These are phyloP conservation scores for Drosophila subquinaria DNA, from an alignment of 2,888 invertebrate species.

Conservation along the genomic window DNA sequence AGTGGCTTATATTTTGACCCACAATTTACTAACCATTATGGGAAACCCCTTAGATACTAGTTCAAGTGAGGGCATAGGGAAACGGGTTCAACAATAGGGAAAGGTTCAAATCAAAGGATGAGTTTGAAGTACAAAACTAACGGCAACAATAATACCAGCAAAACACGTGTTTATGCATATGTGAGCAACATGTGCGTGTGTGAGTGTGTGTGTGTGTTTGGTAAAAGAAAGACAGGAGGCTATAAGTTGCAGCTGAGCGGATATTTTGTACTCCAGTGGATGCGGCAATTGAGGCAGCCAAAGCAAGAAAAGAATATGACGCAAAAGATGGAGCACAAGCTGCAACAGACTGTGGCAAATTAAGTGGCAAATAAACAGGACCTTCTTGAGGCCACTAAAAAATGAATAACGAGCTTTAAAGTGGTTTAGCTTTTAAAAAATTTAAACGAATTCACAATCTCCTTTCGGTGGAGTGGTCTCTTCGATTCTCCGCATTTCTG, in stretches of 20 bases:
- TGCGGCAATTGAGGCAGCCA: slow-evolving; percentile 57
- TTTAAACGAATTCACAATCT: slow-evolving; percentile 49
- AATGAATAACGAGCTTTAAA: slow-evolving; percentile 76
- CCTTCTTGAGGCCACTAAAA: slow-evolving; percentile 68
- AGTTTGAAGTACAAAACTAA: slow-evolving; percentile 25
- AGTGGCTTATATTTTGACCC: neutral
- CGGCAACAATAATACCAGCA: slow-evolving; percentile 42
- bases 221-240: neutral
- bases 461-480: neutral
- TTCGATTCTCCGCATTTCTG: neutral
- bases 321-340: slow-evolving; percentile 8
- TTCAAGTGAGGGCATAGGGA: slow-evolving; percentile 2
- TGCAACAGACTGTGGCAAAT: slow-evolving; percentile 76
- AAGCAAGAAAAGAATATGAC: slow-evolving; percentile 2
- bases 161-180: slow-evolving; percentile 74
- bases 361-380: slow-evolving; percentile 81
- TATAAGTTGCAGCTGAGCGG: slow-evolving; percentile 76
- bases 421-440: slow-evolving; percentile 58
- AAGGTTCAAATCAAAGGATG: slow-evolving; percentile 24
- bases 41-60: neutral
- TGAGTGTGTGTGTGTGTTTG: neutral
- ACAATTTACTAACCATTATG: neutral
- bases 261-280: slow-evolving; percentile 73
- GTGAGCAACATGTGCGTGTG: slow-evolving; percentile 25
- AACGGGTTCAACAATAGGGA: neutral